Conservation (phyloP, 1,140 invertebrate species). For the Drosophila lini region DNA sequence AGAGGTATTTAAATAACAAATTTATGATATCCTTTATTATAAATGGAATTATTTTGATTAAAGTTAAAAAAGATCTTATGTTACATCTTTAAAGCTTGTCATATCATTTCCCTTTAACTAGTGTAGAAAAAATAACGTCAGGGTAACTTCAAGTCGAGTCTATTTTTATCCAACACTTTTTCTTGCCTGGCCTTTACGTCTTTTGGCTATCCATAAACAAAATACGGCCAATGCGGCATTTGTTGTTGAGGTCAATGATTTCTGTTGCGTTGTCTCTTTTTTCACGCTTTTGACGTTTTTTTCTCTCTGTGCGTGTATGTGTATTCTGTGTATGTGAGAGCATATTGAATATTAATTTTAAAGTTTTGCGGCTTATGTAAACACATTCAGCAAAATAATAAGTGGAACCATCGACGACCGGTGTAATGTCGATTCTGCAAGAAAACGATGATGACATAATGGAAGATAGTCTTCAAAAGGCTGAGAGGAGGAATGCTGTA, state of each 20-base stretch:
- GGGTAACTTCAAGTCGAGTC: constrained; percentile 29
- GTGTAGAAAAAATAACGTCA: background rate
- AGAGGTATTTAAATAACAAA: too few species aligned
- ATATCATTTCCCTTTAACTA: background rate
- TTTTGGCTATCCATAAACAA: constrained; percentile 62
- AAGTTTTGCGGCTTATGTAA: constrained; percentile 65
- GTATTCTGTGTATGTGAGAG: constrained; percentile 22
- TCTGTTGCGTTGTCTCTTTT: constrained; percentile 71
- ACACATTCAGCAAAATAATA: constrained; percentile 58
- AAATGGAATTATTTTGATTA: too few species aligned
- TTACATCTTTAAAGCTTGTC: background rate
- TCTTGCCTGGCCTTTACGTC: constrained; percentile 36
- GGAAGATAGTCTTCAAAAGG: constrained; percentile 15
- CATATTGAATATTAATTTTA: constrained; percentile 78
- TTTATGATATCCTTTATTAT: too few species aligned
- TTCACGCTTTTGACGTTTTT: constrained; percentile 71
- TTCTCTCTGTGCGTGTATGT: constrained; percentile 5
- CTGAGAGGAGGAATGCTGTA: constrained; percentile 7
- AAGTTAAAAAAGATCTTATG: background rate
- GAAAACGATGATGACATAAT: constrained; percentile 72
- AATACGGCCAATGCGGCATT: constrained; percentile 70
- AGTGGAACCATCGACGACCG: constrained; percentile 47
- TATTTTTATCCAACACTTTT: constrained; percentile 4
- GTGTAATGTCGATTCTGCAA: constrained; percentile 60
- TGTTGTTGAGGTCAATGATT: constrained; percentile 79